Evolutionary conservation across 2,113 vertebrate genomes (phyloP), one percentile per base, ranked within the genome.

Genomic region (Chelonoidis abingdonii): DNA sequence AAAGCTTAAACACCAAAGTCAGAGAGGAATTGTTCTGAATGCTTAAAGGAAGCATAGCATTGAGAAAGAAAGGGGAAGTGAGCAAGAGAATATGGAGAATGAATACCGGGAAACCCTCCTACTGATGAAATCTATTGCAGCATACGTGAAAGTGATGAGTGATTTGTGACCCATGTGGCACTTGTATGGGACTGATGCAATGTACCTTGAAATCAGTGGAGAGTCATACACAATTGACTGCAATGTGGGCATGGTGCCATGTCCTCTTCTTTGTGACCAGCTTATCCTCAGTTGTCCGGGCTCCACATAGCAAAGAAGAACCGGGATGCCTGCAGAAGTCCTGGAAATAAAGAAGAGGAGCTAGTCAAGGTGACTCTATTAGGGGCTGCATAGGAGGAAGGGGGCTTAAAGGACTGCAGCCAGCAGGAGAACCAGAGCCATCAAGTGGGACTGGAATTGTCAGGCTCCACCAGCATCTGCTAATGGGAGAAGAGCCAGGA

Each of bases 201-300:
- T 41, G 21, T 22, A 12, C 24, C 41, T 75, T 76, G 53, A 75
- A 62, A 89, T 24, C 16, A 53, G 38, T 22, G 14, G 19, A 29
- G 47, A 11, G 4, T 93, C 44, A 53, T 35, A 35, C 59, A 27
- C 38, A 75, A 52, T 14, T 84, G 50, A 65, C 54, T 72, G 35
- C 54, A 84, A 38, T 41, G 19, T 54, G 69, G 21, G n/a, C 17
- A 31, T 35, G 6, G 6, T 47, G 24, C 3, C 22, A 22, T 31
- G n/a, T 78, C 4, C 14, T 47, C 59, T 62, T 62, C 29, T 14
- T 1, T 47, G 27, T 0, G 0, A 47, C 16, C 10, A 79, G 59
- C 53, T 21, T 8, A 72, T 79, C 79, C n/a, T 35, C n/a, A 72
- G 65, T n/a, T 41, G 69, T 86, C 76, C n/a, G 41, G 52, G n/a